phyloP scores from a whole-genome alignment of 2,113 vertebrate species.

The Chloroceryle aenea region DNA sequence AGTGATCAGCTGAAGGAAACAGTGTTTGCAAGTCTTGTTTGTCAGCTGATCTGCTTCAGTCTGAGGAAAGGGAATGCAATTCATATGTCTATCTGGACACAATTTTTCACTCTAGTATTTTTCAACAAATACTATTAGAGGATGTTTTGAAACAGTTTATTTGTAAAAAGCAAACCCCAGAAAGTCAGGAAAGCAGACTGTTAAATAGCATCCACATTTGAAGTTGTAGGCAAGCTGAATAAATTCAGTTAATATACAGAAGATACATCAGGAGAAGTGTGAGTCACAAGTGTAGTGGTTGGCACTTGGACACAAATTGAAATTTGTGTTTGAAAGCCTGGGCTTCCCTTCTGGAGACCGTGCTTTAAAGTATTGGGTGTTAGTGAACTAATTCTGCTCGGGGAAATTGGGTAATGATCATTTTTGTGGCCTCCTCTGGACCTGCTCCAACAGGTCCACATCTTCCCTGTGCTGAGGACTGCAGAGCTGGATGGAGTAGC shows the following conservation, averaged over 20 bases:
- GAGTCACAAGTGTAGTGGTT: neutral
- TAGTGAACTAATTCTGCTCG: neutral
- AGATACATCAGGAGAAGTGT: neutral
- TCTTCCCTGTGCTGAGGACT: neutral
- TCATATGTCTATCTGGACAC: neutral
- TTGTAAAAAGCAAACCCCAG: too few relatives aligned
- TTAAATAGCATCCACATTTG: neutral
- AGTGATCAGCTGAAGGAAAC: neutral
- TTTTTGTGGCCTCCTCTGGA: too few relatives aligned
- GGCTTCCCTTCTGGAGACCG: neutral
- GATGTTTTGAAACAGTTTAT: neutral
- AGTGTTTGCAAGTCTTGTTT: neutral
- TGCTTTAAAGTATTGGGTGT: neutral
- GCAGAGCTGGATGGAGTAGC: neutral
- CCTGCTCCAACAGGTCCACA: neutral
- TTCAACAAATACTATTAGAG: neutral
- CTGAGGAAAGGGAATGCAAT: neutral
- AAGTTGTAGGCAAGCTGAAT: neutral
- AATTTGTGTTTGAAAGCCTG: constrained; percentile 8
- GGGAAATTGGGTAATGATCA: neutral
- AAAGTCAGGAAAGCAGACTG: neutral
- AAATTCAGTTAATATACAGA: neutral
- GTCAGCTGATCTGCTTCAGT: neutral
- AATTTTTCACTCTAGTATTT: neutral
- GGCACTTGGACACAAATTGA: neutral